Evolutionary conservation across 2,113 vertebrate genomes (phyloP), one percentile per base, ranked within the genome.

Genomic region (Limnothrissa miodon): DNA sequence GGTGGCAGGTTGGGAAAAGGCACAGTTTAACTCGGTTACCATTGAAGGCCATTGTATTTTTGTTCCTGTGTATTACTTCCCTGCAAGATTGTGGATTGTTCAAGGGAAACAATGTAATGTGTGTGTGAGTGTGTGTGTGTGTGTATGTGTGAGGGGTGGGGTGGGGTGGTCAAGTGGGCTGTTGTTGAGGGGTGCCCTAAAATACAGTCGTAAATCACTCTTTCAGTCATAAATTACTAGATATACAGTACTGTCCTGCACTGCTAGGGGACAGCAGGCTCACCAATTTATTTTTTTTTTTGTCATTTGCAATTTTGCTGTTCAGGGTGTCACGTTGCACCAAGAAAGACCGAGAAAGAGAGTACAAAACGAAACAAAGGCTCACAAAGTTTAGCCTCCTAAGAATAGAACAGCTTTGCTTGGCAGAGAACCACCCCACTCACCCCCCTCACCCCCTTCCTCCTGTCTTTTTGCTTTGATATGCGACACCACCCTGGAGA

Each of bases 41-140:
- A 83, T 81, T 85, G 86, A 85, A 42, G 33, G 48, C 78, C 85
- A 86, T 89, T 90, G 87, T 90, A 81, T 88, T 85, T 87, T 51
- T 81, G 85, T 89, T 66, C 86, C 88, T 88, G 88, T 89, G 78
- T 84, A 80, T 88, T 81, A 85, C 85, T 89, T 89, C 70, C 88
- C 85, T 80, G 81, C 53, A 81, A 89, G 87, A 87, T 84, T 84
- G 83, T 85, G 80, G 81, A 86, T 90, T 90, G 90, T 90, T 88
- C 56, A 23, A 74, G 29, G 66, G 11, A 74, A 74, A 89, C 90
- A 88, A 89, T 89, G 83, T 82, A 81, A 62, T 80, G 82, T 15
- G 46, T 48, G 46, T 48, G 11, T 48, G 13, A 15, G 11, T 48
- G 46, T 13, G 46, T n/a, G 82, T 42, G 42, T 42, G 42, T 42